These are phyloP conservation scores for Pherbina coryleti DNA, from an alignment of 2,888 invertebrate species.

Conservation along the genomic window DNA sequence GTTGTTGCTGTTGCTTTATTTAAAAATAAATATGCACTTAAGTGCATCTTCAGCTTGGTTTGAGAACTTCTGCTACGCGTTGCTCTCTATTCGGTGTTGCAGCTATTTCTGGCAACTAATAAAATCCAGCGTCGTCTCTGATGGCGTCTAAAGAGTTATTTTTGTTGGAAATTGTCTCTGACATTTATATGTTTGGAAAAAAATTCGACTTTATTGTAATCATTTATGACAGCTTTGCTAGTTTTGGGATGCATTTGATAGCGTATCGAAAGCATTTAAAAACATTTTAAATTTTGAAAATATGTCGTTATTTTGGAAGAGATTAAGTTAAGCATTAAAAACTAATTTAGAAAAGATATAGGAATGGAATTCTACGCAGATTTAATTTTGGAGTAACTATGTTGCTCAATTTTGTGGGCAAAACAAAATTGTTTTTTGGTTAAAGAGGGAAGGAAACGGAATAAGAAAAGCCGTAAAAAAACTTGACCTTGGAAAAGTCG, in stretches of 20 bases:
- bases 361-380: no score
- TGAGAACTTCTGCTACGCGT: neutral
- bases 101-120: constrained; percentile 10
- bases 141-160: constrained; percentile 20
- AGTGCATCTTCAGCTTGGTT: constrained; percentile 17
- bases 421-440: no score
- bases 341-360: neutral
- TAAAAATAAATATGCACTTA: constrained; percentile 37
- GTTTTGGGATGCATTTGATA: neutral
- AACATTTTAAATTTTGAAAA: no score
- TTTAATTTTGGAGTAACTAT: no score
- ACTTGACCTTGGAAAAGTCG: no score
- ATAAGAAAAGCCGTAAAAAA: no score
- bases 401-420: no score
- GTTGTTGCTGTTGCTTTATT: constrained; percentile 18
- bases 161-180: neutral
- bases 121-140: neutral
- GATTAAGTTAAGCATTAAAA: neutral
- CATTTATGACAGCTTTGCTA: neutral
- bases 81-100: neutral
- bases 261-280: neutral
- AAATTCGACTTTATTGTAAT: neutral
- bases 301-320: neutral
- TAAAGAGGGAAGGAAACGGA: no score
- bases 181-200: neutral